phyloP scores from a whole-genome alignment of 1,140 invertebrate species.

The Drosophila kepulauana region DNA sequence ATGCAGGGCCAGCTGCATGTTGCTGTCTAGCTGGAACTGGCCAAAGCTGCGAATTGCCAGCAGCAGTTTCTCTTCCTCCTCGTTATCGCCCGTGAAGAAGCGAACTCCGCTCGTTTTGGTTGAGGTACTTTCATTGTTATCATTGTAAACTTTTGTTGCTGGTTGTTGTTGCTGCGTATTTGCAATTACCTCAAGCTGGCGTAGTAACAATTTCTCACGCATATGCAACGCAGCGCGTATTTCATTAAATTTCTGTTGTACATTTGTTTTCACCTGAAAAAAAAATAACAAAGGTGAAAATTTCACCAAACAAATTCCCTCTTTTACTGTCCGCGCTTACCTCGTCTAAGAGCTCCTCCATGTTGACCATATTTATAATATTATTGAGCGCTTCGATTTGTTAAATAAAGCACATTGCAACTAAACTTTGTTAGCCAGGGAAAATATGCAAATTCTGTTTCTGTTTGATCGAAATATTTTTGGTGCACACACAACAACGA shows the following conservation, averaged over 20 bases:
- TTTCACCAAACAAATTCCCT: neutral
- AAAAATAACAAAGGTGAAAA: conserved; percentile 5
- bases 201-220: conserved; percentile 86
- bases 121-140: conserved; percentile 8
- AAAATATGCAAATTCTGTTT: conserved; percentile 49
- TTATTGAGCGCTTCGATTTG: neutral
- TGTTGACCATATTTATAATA: conserved; percentile 7
- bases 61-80: conserved; percentile 80
- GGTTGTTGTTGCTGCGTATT: conserved; percentile 83
- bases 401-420: conserved; percentile 30
- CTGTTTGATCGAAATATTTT: conserved; percentile 34
- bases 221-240: conserved; percentile 85
- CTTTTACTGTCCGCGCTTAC: neutral
- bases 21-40: conserved; percentile 84
- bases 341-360: conserved; percentile 35
- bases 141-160: conserved; percentile 25
- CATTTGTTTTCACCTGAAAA: conserved; percentile 85
- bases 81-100: conserved; percentile 75
- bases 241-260: conserved; percentile 85
- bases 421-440: conserved; percentile 8
- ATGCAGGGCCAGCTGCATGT: conserved; percentile 71
- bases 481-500: conserved; percentile 1
- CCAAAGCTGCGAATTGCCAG: conserved; percentile 85
- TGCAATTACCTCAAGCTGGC: conserved; percentile 86
- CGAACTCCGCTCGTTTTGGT: conserved; percentile 58